These are phyloP conservation scores for Hipposideros armiger DNA, from an alignment of 2,113 vertebrate genomes.

Conservation along the genomic window DNA sequence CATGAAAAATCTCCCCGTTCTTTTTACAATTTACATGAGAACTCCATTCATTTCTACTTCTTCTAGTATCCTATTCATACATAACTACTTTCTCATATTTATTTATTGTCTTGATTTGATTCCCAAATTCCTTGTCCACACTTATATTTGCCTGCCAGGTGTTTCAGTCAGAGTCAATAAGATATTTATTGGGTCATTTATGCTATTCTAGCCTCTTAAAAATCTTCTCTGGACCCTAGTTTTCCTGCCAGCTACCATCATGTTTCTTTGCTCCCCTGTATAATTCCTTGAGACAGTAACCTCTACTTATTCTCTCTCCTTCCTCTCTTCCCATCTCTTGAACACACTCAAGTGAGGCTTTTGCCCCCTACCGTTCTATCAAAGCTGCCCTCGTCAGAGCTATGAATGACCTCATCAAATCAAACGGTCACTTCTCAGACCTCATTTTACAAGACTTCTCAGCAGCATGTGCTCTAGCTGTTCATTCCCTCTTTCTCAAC, in stretches of 20 bases:
- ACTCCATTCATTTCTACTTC: neutral
- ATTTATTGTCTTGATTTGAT: neutral
- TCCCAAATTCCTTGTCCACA: neutral
- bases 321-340: neutral
- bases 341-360: neutral
- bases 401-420: neutral
- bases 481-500: neutral
- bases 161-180: neutral
- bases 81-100: constrained; percentile 27
- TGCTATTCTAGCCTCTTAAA: neutral
- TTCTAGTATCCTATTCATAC: neutral
- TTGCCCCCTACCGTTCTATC: neutral
- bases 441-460: neutral
- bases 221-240: neutral
- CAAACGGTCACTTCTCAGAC: neutral
- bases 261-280: neutral
- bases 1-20: neutral
- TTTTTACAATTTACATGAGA: neutral
- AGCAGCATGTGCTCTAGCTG: neutral
- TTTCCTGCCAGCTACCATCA: neutral
- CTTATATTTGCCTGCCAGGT: neutral
- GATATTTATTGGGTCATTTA: neutral
- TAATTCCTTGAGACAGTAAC: neutral
- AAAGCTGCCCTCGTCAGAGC: neutral
- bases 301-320: neutral